Evolutionary conservation across 2,888 invertebrate species (phyloP), one percentile per base, ranked within the genome.

Genomic region (Eumerus sabulonum): DNA sequence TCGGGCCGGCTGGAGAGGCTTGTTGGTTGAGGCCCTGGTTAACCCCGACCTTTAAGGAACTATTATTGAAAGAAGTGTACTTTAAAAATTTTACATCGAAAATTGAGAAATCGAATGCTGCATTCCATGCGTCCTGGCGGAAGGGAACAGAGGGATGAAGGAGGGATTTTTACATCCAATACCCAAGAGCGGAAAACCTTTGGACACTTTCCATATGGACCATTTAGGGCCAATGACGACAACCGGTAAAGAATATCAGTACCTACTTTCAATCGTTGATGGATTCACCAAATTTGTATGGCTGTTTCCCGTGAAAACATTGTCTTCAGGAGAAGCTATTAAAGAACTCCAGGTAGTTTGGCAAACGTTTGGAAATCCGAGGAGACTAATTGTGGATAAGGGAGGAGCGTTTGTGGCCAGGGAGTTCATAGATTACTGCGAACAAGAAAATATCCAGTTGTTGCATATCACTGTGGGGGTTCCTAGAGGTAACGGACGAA

Each of bases 241-340:
- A 16, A 60, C 68, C 1, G 9, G 19, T 13, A 68, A 60, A 17
- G 17, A 53, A 5, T 70, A 60, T 12, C 35, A 42, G 2, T 53
- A 70, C 16, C 54, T 73, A 19, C 36, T 79, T 5, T 53, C 54
- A 5, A 47, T n/a, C n/a, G n/a, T n/a, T n/a, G n/a, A n/a, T n/a
- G n/a, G n/a, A n/a, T n/a, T n/a, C n/a, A n/a, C n/a, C n/a, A n/a
- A n/a, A n/a, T n/a, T n/a, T n/a, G n/a, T n/a, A n/a, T n/a, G n/a
- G n/a, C n/a, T n/a, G n/a, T n/a, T n/a, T n/a, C n/a, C n/a, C n/a
- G n/a, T n/a, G n/a, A n/a, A n/a, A n/a, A n/a, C n/a, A n/a, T n/a
- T n/a, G n/a, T n/a, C n/a, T n/a, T n/a, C n/a, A n/a, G n/a, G n/a
- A n/a, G n/a, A n/a, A n/a, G n/a, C n/a, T 4, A 19, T 48, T 5